Base-by-base conservation (phyloP, 1,140 invertebrate genomes). In the Philotrypesis tridentata region DNA sequence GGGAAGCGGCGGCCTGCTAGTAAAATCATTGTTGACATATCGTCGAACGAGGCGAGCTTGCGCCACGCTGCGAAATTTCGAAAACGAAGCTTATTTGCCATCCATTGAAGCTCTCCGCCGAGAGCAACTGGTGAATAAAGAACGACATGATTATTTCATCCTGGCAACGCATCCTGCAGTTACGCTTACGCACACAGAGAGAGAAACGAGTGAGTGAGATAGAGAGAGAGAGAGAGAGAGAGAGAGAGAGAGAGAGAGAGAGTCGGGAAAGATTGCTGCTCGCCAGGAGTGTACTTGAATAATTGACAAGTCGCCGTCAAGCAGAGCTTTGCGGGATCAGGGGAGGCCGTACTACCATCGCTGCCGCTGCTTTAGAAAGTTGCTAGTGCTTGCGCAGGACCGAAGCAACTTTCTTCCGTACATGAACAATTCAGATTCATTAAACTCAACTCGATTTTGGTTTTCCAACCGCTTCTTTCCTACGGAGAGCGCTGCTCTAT, bases 391-490 rank as follows among this genome's bases (percentile, higher is more conserved):
- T 1, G 17, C 25, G 61, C 12, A 21, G n/a, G 61, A 21, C 31
- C 27, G 74, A 60, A 23, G 29, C 31, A 76, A 76, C 74, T 76
- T 74, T 74, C 21, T 25, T 25, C 6, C 25, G 5, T 8, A 21
- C 31, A 76, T 76, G 55, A 76, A 76, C 61, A 76, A 76, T 76
- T 76, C 74, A 76, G 55, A 76, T 76, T 76, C 74, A 76, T 76
- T 76, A 65, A 76, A 76, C 31, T n/a, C 31, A 76, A 76, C 74
- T 65, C 60, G 23, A 63, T 76, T 76, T 76, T 76, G 48, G 21
- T 33, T 74, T 61, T 29, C 27, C 14, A 73, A 12, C 17, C 12
- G 25, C 48, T 31, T 29, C 6, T 17, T 73, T 40, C 43, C 71
- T 55, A 25, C 25, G 40, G 12, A 14, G 12, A 37, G 33, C 33